Evolutionary conservation across 2,888 invertebrate species (phyloP), one percentile per base, ranked within the genome.

Genomic region (Belgica antarctica): DNA sequence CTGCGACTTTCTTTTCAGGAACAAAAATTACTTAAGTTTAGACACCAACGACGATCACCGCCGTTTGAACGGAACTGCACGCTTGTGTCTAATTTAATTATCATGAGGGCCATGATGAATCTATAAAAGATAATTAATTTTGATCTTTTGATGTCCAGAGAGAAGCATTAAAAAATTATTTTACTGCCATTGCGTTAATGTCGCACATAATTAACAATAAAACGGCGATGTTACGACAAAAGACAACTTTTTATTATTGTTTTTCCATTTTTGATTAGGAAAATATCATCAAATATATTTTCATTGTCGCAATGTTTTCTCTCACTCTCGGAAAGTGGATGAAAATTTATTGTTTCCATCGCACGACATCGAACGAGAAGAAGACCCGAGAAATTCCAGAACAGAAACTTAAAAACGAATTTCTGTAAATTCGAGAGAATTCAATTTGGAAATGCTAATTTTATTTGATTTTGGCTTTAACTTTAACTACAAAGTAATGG

Each of bases 61-160:
- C 10, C 15, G 4, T 8, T 5, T 34, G 34, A 17, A 25, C 46
- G 25, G n/a, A 65, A 65, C 24, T 65, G 65, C 65, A 65, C 65
- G 65, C 65, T 65, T 27, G 25, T 46, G 65, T 65, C 65, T 27
- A 65, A 65, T 65, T 65, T 65, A 47, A 65, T 65, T 47, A 65
- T 65, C 65, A 27, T 46, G 46, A 46, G 46, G 47, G 65, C 65
- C 65, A 65, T 65, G 65, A 65, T 65, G 65, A 65, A 65, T 65
- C 65, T 65, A 65, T 65, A 65, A 65, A 65, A 65, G 65, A 65
- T 65, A 65, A 65, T 65, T 65, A 65, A 65, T 65, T 65, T 65
- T 65, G 65, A 65, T 65, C 47, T 65, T 36, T 62, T 65, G 41
- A 25, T 65, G 65, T 41, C 65, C 62, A 22, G 41, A 63, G 36